These are phyloP conservation scores for Ceryle rudis DNA, from an alignment of 2,797 vertebrate genomes.

Conservation along the genomic window DNA sequence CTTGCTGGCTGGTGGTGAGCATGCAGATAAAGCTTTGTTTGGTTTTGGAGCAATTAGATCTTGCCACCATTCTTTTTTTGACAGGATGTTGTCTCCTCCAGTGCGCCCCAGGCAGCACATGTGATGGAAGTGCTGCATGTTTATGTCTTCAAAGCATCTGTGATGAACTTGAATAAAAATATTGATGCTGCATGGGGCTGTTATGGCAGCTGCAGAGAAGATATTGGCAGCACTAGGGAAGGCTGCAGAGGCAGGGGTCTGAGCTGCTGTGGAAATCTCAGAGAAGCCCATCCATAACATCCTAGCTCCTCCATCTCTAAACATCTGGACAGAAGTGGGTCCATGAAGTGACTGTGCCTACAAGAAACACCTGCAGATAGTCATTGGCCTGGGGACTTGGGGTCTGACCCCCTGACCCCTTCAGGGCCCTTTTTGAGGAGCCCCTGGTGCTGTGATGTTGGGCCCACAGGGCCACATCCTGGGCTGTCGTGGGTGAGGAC, in stretches of 20 bases:
- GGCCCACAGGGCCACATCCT: fast-evolving
- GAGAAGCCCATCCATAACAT: background rate
- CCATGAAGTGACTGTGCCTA: fast-evolving
- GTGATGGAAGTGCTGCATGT: background rate
- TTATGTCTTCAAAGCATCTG: background rate
- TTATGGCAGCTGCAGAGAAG: background rate
- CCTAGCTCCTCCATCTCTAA: background rate
- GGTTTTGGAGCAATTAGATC: background rate
- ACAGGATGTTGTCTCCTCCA: background rate
- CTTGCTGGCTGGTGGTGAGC: background rate
- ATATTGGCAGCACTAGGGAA: background rate
- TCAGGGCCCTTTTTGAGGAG: fast-evolving
- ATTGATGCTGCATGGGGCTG: background rate
- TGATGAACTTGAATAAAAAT: background rate
- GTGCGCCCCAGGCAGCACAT: background rate
- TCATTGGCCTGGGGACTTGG: fast-evolving
- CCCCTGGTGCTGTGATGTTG: fast-evolving
- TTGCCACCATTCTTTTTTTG: background rate
- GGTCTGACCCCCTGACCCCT: fast-evolving
- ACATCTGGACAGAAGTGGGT: background rate
- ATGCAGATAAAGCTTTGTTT: background rate
- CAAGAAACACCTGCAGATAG: background rate
- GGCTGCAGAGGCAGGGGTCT: fast-evolving
- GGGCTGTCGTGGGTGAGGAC: background rate
- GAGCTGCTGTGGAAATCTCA: background rate